Evolutionary conservation across 2,113 vertebrate genomes (phyloP).

Genomic region (Proteles cristata): DNA sequence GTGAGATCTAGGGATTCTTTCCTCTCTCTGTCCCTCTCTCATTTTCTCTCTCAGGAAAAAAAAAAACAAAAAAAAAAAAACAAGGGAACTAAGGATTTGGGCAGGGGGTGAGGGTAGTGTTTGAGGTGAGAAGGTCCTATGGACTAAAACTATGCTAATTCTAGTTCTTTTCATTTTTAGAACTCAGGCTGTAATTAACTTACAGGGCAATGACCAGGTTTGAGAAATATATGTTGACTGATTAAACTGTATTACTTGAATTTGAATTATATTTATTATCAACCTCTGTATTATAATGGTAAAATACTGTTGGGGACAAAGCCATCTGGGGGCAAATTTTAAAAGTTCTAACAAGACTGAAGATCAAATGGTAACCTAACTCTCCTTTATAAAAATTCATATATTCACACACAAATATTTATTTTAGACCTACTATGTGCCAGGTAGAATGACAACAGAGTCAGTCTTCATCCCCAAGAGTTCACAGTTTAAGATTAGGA

Average conservation of each 20-base stretch:
- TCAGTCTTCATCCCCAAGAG: background rate
- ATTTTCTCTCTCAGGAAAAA: too few relatives aligned
- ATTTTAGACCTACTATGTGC: background rate
- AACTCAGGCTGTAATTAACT: background rate
- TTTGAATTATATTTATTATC: background rate
- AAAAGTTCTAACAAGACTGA: slow-evolving; percentile 1
- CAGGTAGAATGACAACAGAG: background rate
- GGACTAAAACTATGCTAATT: background rate
- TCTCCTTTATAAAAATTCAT: background rate
- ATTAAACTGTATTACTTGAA: background rate
- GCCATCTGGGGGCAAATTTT: background rate
- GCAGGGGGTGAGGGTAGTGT: too few relatives aligned
- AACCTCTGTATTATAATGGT: background rate
- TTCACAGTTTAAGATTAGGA: background rate
- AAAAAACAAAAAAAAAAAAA: background rate
- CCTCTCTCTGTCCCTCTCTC: too few relatives aligned
- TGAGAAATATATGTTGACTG: slow-evolving; percentile 5
- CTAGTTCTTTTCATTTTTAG: background rate
- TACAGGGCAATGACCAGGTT: background rate
- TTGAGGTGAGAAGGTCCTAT: background rate
- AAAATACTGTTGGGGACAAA: slow-evolving; percentile 28
- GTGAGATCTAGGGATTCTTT: too few relatives aligned
- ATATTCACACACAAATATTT: background rate
- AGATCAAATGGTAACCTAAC: background rate
- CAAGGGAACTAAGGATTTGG: background rate